These are phyloP conservation scores for Tor tambroides DNA, from an alignment of 2,113 vertebrate species.

Conservation along the genomic window DNA sequence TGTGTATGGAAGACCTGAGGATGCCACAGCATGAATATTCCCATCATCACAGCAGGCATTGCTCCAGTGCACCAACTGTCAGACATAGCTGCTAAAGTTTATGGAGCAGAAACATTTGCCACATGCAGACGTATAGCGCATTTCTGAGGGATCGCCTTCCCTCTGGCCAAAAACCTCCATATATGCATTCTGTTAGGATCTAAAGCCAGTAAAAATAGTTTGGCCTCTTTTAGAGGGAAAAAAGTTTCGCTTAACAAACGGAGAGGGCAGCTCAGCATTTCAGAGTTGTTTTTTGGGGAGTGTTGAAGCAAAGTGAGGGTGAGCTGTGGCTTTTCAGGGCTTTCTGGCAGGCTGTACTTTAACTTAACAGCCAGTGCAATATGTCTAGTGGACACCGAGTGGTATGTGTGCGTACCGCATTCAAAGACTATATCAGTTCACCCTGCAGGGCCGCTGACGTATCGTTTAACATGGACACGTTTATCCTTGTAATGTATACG, in stretches of 20 bases:
- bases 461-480: conserved; percentile 27
- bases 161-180: conserved; percentile 41
- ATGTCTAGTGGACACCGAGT: neutral
- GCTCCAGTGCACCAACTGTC: conserved; percentile 17
- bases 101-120: conserved; percentile 44
- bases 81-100: conserved; percentile 37
- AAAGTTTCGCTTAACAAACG: conserved; percentile 13
- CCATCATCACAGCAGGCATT: conserved; percentile 9
- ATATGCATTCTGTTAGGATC: conserved; percentile 37
- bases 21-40: conserved; percentile 25
- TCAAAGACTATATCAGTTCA: neutral
- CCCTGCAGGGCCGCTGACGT: neutral
- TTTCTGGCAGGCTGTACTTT: conserved; percentile 12
- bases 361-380: conserved; percentile 10
- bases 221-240: conserved; percentile 31
- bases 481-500: conserved; percentile 8
- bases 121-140: conserved; percentile 32
- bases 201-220: conserved; percentile 43
- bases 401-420: neutral
- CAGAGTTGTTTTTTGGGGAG: conserved; percentile 14
- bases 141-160: conserved; percentile 32
- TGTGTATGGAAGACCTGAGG: neutral
- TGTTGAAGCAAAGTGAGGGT: conserved; percentile 33
- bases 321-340: conserved; percentile 32
- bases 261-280: conserved; percentile 22